Evolutionary conservation across 2,797 vertebrate species (phyloP).

Genomic region (Aeoliscus strigatus): DNA sequence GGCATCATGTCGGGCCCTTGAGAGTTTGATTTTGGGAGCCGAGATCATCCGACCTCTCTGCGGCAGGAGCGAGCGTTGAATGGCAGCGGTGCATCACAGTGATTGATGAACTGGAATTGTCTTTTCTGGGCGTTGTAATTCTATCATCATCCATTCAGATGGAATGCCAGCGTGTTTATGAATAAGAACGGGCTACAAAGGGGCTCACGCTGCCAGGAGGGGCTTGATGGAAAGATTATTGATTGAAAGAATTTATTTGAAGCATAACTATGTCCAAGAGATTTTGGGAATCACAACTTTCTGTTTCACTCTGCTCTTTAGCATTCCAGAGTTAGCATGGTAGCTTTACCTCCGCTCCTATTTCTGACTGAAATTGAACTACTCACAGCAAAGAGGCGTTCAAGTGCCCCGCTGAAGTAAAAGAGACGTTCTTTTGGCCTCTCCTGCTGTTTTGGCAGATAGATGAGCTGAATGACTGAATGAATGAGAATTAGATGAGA

Average conservation of each 20-base stretch:
- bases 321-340: too few relatives aligned
- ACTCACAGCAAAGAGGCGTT: too few relatives aligned
- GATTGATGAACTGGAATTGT: slow-evolving; percentile 45
- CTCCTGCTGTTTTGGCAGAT: slow-evolving; percentile 4
- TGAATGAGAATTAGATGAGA: too few relatives aligned
- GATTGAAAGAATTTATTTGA: too few relatives aligned
- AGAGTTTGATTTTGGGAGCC: slow-evolving; percentile 45
- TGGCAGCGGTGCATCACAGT: slow-evolving; percentile 12
- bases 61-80: slow-evolving; percentile 21
- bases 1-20: slow-evolving; percentile 20
- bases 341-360: too few relatives aligned
- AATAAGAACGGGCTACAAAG: slow-evolving; percentile 37
- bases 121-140: slow-evolving; percentile 38
- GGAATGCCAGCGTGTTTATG: slow-evolving; percentile 12
- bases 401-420: too few relatives aligned
- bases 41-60: slow-evolving; percentile 42
- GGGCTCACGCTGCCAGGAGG: slow-evolving; percentile 1
- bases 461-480: too few relatives aligned
- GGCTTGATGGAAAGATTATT: slow-evolving; percentile 13
- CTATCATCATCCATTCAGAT: slow-evolving; percentile 31
- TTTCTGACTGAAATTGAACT: too few relatives aligned
- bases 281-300: too few relatives aligned
- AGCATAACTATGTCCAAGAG: too few relatives aligned
- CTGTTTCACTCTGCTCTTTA: too few relatives aligned
- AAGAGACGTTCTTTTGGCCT: too few relatives aligned